Base-by-base conservation (phyloP, 2,113 vertebrate species). In the Pluvianellus socialis region DNA sequence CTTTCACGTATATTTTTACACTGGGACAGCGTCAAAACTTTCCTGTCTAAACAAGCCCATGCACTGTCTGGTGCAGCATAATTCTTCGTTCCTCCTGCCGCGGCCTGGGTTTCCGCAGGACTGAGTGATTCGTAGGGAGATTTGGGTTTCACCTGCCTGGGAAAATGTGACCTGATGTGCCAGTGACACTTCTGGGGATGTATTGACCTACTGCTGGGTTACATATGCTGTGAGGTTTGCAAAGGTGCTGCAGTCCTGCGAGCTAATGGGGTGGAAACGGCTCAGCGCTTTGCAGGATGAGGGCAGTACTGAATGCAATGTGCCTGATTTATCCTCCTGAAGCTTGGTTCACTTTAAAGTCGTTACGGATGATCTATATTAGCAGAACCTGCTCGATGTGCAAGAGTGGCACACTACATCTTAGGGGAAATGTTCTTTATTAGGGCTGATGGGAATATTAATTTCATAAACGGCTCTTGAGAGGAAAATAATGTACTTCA, bases 261-360 rank as follows among this genome's bases (percentile, higher is more conserved):
- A 56, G 19, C 30, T 16, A 50, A 49, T 4, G 53, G 47, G 42
- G 18, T 65, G 61, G 62, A 45, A 74, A n/a, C 13, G 6, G 9
- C 49, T 59, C 79, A 27, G 11, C 1, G 2, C 21, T 2, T 3
- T n/a, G 32, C 49, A 38, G 55, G 40, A 5, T 9, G 17, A 55
- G n/a, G 32, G 7, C 0, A 9, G 42, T 22, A 19, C 30, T 20
- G 26, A 70, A 30, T 15, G 16, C 63, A 7, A 1, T 0, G 7
- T 35, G 28, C 56, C 42, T 44, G 40, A 9, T 22, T 11, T 49
- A 23, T 53, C 21, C 86, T 35, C 1, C 4, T 12, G 55, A 32
- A 66, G 35, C 73, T 38, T 16, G 35, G 50, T 4, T 9, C 2
- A 4, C 80, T 47, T 50, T 42, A 10, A 7, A 9, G 49, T 38